A percentile compares a stretch with the other conserved stretches of the same genome.
phyloP scores from a whole-genome alignment of 2,888 invertebrate species.

The Dexiosoma caninum region DNA sequence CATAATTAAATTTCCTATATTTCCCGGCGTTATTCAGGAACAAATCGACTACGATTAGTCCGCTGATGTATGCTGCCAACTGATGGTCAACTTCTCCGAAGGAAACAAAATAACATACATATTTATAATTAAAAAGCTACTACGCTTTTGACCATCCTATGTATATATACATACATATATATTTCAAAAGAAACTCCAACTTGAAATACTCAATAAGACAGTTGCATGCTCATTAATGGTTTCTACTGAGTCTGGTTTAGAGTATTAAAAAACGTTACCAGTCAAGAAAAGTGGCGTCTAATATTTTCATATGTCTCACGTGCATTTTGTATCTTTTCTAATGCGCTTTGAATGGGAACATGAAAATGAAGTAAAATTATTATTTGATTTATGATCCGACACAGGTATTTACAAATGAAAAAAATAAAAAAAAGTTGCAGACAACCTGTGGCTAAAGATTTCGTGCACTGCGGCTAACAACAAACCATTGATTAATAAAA shows the following conservation, averaged over 20 bases:
- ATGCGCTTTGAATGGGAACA: slow-evolving; percentile 23
- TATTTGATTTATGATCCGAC: slow-evolving; percentile 49
- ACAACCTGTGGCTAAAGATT: slow-evolving; percentile 35
- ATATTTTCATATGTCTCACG: background rate
- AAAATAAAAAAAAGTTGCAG: slow-evolving; percentile 27
- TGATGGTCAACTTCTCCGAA: no score
- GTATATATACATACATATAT: no score
- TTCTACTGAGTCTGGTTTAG: background rate
- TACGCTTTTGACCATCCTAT: no score
- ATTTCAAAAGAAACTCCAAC: no score
- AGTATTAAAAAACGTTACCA: background rate
- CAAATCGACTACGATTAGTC: no score
- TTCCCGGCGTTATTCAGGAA: no score
- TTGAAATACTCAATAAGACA: no score
- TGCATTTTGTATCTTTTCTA: background rate
- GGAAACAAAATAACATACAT: no score
- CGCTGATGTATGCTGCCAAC: no score
- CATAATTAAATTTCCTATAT: no score
- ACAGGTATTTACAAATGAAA: slow-evolving; percentile 42
- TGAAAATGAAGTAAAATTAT: slow-evolving; percentile 47
- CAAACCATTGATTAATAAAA: slow-evolving; percentile 26
- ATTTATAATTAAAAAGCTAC: no score
- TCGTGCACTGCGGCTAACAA: background rate
- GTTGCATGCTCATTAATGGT: slow-evolving; percentile 28
- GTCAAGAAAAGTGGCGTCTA: slow-evolving; percentile 40